Evolutionary conservation across 1,140 invertebrate genomes (phyloP).

Genomic region (Sesamia nonagrioides): DNA sequence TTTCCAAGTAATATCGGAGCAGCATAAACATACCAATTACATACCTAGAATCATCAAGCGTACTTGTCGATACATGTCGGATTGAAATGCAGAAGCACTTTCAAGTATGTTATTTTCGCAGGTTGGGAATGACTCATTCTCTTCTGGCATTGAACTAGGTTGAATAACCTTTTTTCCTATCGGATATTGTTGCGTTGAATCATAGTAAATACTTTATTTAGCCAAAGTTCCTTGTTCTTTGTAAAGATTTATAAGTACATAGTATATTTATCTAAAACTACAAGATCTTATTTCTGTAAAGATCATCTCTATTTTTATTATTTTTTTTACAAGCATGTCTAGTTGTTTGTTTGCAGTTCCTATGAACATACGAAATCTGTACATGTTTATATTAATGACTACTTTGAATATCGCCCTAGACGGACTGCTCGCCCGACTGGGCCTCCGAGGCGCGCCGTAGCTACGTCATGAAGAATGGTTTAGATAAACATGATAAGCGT

Average conservation of each 20-base stretch:
- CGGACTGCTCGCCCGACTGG: neutral
- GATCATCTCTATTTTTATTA: no score
- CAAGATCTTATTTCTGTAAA: no score
- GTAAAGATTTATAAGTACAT: neutral
- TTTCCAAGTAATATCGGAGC: neutral
- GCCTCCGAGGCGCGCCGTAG: constrained; percentile 9
- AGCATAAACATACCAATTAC: neutral
- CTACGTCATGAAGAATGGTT: constrained; percentile 27
- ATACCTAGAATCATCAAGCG: neutral
- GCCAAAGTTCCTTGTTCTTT: neutral
- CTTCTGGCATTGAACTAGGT: constrained; percentile 55
- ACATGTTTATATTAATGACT: neutral
- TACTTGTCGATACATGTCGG: constrained; percentile 7
- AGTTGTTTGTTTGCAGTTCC: no score
- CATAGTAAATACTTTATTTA: neutral
- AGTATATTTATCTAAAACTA: neutral
- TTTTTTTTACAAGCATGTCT: no score
- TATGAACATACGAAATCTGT: no score
- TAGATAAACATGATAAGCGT: constrained; percentile 44
- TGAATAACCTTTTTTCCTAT: constrained; percentile 50
- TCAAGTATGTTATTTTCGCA: constrained; percentile 14
- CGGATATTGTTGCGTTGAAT: neutral
- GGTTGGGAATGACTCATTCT: constrained; percentile 45
- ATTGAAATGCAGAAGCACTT: constrained; percentile 1
- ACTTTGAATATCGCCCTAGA: constrained; percentile 12